Base-by-base conservation (phyloP, 1,140 invertebrate species). In the Cotesia typhae region DNA sequence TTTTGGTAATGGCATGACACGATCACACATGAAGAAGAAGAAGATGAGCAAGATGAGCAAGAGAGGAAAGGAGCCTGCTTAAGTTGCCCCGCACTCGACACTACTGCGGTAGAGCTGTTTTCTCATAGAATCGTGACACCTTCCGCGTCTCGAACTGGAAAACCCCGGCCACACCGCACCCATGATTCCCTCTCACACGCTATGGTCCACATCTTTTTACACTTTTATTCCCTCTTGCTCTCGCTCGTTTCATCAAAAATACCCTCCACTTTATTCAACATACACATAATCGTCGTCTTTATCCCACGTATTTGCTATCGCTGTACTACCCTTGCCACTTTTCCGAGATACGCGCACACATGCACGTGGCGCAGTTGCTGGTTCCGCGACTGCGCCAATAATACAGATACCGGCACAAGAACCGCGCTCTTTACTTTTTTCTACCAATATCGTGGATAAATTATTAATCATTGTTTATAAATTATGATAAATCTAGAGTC, bases 71-170 rank as follows among this genome's bases (percentile, higher is more conserved):
- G 53, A 57, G 38, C 74, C 73, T 79, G 75, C 75, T 78, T 28
- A 28, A 28, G 3, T 28, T 68, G 80, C 59, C 78, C 73, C 79
- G 73, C 80, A 82, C 80, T 81, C 79, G 70, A 76, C 78, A 81
- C 79, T 84, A 84, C 84, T 85, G 83, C 84, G 77, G 83, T 82
- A 84, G 79, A 84, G 79, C 77, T 76, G 77, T 81, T 83, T 82
- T 81, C 82, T 83, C 81, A 78, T 78, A 79, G 76, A 75, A 36
- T 57, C 63, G 59, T 35, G 14, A 64, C 67, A 67, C 53, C 64
- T 55, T 60, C 65, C 67, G 10, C 53, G 35, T 37, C 61, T 67
- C 41, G 14, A 14, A n/a, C 7, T 47, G 10, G 20, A 17, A 36
- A 60, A 37, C 60, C 60, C 59, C 20, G 47, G 57, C 53, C 12